phyloP scores from a whole-genome alignment of 2,113 vertebrate species.

The Prolemur simus region DNA sequence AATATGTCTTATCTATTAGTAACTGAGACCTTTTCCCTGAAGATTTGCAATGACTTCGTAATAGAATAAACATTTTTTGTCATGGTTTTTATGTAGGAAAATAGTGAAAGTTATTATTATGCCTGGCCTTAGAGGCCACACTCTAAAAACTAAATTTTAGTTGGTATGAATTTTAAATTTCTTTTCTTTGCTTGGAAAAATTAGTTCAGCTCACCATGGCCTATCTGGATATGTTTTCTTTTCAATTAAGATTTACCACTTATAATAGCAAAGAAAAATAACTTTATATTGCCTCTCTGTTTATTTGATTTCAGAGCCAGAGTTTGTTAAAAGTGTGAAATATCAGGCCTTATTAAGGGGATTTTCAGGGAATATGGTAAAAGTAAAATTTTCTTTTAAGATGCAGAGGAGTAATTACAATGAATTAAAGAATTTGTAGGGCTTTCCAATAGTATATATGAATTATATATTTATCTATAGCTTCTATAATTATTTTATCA shows the following conservation, averaged over 20 bases:
- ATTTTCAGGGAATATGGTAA: not conserved
- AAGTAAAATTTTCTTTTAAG: conserved; percentile 22
- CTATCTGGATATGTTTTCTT: conserved; percentile 12
- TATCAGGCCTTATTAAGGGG: not conserved
- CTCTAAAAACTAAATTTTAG: conserved; percentile 4
- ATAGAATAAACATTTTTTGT: not conserved
- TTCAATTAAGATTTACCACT: conserved; percentile 24
- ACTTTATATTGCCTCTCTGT: not conserved
- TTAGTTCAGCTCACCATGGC: not conserved
- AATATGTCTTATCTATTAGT: not conserved
- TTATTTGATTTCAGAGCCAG: conserved; percentile 41
- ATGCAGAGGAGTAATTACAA: conserved; percentile 7
- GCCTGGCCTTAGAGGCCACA: not conserved
- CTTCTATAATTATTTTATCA: conserved; percentile 49
- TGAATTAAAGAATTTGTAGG: not conserved
- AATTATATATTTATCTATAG: conserved; percentile 77
- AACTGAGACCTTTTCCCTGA: not conserved
- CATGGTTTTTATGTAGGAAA: not conserved
- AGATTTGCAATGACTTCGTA: not conserved
- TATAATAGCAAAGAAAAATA: conserved; percentile 14
- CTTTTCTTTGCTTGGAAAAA: not conserved
- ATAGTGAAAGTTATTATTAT: not conserved
- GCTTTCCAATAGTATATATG: conserved; percentile 71
- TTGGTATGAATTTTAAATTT: not conserved
- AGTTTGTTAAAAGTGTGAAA: conserved; percentile 46